Base-by-base conservation (phyloP, 2,888 invertebrate genomes). In the Pycnomerus fuliginosus region DNA sequence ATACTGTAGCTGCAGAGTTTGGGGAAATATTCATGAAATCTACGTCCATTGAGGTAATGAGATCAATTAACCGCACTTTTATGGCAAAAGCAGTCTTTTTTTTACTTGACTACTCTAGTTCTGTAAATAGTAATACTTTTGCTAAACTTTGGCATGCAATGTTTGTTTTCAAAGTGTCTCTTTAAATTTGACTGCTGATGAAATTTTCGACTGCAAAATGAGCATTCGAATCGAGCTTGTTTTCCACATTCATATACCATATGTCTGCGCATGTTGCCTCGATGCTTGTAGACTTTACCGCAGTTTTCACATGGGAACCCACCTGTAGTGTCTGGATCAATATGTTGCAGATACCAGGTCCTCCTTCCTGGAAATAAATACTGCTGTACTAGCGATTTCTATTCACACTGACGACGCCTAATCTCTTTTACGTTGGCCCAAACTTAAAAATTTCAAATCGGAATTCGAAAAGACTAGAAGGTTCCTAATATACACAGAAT, bases 211-310 rank as follows among this genome's bases (percentile, higher is more conserved):
- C 79, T 76, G 69, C 71, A 71, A 56, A 56, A 65, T 44, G 62
- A 55, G 53, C 73, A 73, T 41, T 66, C 65, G 59, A 71, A 70
- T 55, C 65, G 65, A 43, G 72, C 71, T 41, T 66, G 64, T 55
- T 71, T 70, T 41, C 71, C 71, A 58, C 72, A 73, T 76, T 84
- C 87, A 68, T 80, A 82, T 70, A 83, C 80, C 64, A 80, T 78
- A 70, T 85, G 84, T 24, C 83, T 76, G 68, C 83, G 84, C 61
- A 89, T 76, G 50, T 86, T 87, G 57, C 86, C 85, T 66, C 85
- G 85, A 72, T 84, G 84, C 74, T 84, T 85, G 79, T 91, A 91
- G 60, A 84, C 80, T 75, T 90, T 90, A 55, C 87, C 86, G 71
- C 90, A 91, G 62, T 77, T 79, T 62, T 78, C 79, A 74, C 86